Base-by-base conservation (phyloP, 2,797 vertebrate species). In the Delichon dasypus region DNA sequence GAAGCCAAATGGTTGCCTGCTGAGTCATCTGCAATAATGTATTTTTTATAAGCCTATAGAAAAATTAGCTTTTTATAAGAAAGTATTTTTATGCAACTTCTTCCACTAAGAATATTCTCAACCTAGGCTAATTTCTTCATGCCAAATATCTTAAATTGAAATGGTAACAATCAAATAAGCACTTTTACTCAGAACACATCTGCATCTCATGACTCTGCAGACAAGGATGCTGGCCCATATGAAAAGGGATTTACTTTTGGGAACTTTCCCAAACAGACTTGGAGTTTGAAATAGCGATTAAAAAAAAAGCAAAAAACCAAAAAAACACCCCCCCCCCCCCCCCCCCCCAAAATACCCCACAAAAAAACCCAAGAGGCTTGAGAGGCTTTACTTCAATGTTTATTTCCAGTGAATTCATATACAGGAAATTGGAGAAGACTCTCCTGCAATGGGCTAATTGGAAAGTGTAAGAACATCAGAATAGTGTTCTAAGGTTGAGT, bases 181-280 rank as follows among this genome's bases (percentile, higher is more conserved):
- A 5, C 23, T 91, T 93, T 74, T 85, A 57, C 32, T 88, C 50
- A 48, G 79, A 71, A n/a, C 66, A 90, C 79, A 91, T 91, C 85
- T 95, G 93, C 66, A 80, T 91, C 76, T 58, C 75, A 29, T 55
- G 60, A 25, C 13, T 42, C 72, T 89, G 62, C 53, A 90, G 57
- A 81, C 17, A 26, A 78, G n/a, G 50, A 29, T 81, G 40, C 34
- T 93, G 92, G 79, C 65, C 90, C 4, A 1, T 54, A 48, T 64
- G 90, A 57, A 64, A 80, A 80, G 32, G 72, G 45, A 95, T 93
- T 95, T 95, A 57, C 32, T 95, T 48, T 45, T 91, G 85, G 65
- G 81, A 57, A 18, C 42, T 86, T 96, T 95, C 85, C 85, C 86
- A 93, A 88, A 54, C 38, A 75, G 90, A n/a, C 12, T 72, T 68